Base-by-base conservation (phyloP, 2,113 vertebrate species). In the Hippocampus barbouri region DNA sequence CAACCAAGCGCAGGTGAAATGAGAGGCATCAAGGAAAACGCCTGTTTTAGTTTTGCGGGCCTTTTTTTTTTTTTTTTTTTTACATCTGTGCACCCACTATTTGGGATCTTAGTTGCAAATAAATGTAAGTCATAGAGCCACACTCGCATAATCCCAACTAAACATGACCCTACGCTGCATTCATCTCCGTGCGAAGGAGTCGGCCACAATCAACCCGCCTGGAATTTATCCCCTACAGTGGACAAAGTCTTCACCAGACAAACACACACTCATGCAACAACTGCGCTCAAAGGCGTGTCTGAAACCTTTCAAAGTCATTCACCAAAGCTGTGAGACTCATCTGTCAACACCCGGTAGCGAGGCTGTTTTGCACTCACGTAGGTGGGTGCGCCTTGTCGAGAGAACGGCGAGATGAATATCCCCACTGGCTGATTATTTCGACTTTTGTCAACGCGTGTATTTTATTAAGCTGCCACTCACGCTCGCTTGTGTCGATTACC, bases 321-420 rank as follows among this genome's bases (percentile, higher is more conserved):
- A 21, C 38, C 67, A 61, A 8, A 6, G 73, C 79, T 72, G 47
- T 45, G 0, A 80, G 77, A 49, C 47, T 3, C 40, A 72, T 80
- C 78, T 47, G 38, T 80, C 83, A 74, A 53, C 86, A 81, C 75
- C 30, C 70, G 68, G 34, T 54, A 60, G 30, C 41, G 27, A 49
- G 49, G 64, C 23, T 16, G 5, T 47, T 47, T 66, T 64, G 18
- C 78, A 71, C 71, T 61, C 1, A 51, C 53, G 25, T 68, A 51
- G 1, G 25, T 18, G 57, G 18, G 3, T 59, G 27, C 20, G 30
- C 27, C 53, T 49, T 5, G 47, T n/a, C 69, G 56, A 71, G 60
- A 67, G 27, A 16, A 53, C 57, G 59, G 14, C 8, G 7, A 23
- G 43, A 45, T n/a, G 18, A 18, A 25, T 18, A 25, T 20, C 27